Conservation (phyloP, 2,113 vertebrate species). For the Notothenia rossii region DNA sequence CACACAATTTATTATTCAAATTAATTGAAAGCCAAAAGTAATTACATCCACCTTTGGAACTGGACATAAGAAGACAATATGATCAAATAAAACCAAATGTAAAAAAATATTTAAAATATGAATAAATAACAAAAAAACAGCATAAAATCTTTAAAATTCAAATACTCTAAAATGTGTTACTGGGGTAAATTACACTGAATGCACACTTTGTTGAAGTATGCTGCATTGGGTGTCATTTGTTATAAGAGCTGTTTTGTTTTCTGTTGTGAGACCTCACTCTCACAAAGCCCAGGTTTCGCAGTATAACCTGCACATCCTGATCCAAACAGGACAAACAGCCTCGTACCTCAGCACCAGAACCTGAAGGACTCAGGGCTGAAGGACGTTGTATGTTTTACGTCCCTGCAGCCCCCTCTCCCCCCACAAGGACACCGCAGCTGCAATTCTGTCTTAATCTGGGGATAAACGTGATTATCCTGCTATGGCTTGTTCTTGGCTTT, state of each 20-base stretch:
- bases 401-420: conserved; percentile 70
- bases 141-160: not conserved
- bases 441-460: conserved; percentile 92
- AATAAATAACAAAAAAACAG: not conserved
- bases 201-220: not conserved
- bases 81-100: not conserved
- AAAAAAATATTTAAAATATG: too few relatives aligned
- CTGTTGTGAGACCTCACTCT: not conserved
- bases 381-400: conserved; percentile 74
- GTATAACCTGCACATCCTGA: not conserved
- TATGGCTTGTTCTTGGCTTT: conserved; percentile 90
- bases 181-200: not conserved
- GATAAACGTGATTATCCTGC: conserved; percentile 91
- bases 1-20: not conserved
- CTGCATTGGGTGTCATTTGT: not conserved
- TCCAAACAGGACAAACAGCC: conserved; percentile 11
- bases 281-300: not conserved
- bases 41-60: not conserved
- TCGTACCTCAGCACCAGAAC: conserved; percentile 9
- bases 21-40: not conserved
- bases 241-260: not conserved
- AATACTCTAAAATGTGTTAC: not conserved
- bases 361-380: conserved; percentile 56
- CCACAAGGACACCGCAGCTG: conserved; percentile 88
- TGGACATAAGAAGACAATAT: not conserved